phyloP scores from a whole-genome alignment of 2,888 invertebrate genomes.

The Agonum fuliginosum region DNA sequence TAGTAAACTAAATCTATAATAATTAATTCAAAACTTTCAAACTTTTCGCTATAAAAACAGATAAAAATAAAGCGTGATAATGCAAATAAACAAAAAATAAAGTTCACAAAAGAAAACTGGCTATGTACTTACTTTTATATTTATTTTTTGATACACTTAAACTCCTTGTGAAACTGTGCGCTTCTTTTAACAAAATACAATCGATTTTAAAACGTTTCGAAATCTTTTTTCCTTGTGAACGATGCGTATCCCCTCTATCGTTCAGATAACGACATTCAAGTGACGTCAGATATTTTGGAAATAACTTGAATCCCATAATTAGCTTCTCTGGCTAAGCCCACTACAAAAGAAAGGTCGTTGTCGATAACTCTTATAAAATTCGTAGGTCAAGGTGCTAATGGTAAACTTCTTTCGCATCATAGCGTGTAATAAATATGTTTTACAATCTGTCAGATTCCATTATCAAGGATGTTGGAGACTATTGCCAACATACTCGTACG shows the following conservation, averaged over 20 bases:
- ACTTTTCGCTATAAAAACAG: background rate
- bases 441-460: background rate
- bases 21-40: too few species aligned
- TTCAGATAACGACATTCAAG: background rate
- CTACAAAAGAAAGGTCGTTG: background rate
- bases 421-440: background rate
- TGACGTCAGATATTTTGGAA: constrained; percentile 42
- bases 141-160: background rate
- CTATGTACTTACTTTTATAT: background rate
- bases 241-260: background rate
- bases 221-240: background rate
- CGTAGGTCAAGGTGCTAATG: constrained; percentile 15
- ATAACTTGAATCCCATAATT: constrained; percentile 20
- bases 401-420: too few species aligned
- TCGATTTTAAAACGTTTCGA: constrained; percentile 23
- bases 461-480: too few species aligned
- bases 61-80: background rate
- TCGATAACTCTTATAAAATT: background rate
- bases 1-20: too few species aligned
- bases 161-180: background rate
- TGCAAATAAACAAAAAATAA: background rate
- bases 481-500: too few species aligned
- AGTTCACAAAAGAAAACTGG: background rate
- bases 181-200: constrained; percentile 20
- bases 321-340: background rate